phyloP scores from a whole-genome alignment of 2,113 vertebrate genomes.

The Echinops telfairi region DNA sequence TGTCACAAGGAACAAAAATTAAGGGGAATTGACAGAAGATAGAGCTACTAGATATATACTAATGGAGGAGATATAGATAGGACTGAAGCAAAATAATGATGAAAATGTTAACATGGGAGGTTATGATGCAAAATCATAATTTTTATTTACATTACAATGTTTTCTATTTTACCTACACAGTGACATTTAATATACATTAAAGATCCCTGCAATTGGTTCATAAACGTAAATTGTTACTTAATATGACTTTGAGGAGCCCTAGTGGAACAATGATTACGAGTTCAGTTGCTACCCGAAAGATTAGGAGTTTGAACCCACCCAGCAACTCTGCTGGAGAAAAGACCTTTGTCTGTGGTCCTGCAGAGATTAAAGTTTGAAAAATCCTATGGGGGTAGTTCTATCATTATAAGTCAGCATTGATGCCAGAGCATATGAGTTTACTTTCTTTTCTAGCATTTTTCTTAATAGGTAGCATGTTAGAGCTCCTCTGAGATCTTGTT shows the following conservation, averaged over 20 bases:
- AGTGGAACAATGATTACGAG: too few relatives aligned
- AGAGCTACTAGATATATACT: neutral
- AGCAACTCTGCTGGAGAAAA: neutral
- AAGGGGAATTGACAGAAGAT: neutral
- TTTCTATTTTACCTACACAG: neutral
- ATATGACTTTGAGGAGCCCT: too few relatives aligned
- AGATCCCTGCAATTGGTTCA: neutral
- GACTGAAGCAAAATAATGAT: neutral
- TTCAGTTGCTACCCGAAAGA: neutral
- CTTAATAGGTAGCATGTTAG: neutral
- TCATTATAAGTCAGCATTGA: neutral
- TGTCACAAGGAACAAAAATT: neutral
- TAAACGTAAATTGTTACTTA: neutral
- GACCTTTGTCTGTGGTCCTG: neutral
- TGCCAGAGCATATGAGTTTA: neutral
- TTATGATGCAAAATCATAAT: neutral
- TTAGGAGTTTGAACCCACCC: neutral
- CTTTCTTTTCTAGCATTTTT: slow-evolving; percentile 21
- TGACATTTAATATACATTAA: neutral
- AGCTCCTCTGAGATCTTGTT: neutral
- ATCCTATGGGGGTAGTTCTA: neutral
- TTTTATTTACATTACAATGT: neutral
- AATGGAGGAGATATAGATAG: neutral
- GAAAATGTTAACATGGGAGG: neutral
- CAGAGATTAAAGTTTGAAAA: neutral